Evolutionary conservation across 2,888 invertebrate genomes (phyloP).

Genomic region (Nipponacmea schrenckii): DNA sequence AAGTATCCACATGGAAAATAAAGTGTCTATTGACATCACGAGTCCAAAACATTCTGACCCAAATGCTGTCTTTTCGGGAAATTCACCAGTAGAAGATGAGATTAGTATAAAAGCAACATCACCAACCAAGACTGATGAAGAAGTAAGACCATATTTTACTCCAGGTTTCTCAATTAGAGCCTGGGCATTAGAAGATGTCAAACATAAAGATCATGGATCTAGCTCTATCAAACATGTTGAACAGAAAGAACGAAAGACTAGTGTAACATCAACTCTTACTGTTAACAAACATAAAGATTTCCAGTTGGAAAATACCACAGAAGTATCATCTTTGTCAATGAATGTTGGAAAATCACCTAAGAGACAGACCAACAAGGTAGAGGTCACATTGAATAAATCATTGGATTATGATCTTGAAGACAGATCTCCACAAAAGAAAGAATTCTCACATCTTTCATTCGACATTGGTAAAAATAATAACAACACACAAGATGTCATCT

Average conservation of each 20-base stretch:
- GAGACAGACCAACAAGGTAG: background rate
- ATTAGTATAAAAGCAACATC: background rate
- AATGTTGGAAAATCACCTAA: background rate
- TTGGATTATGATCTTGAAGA: background rate
- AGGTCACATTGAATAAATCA: background rate
- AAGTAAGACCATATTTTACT: constrained; percentile 16
- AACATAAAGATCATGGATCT: constrained; percentile 15
- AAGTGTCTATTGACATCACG: background rate
- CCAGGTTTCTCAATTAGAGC: constrained; percentile 31
- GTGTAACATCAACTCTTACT: constrained; percentile 1
- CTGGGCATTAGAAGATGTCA: constrained; percentile 31
- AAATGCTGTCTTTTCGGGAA: background rate
- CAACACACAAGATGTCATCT: background rate
- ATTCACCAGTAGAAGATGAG: background rate
- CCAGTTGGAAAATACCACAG: background rate
- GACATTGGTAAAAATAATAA: background rate
- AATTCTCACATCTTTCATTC: background rate
- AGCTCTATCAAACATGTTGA: background rate
- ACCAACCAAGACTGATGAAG: background rate
- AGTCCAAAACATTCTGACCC: background rate
- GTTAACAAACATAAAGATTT: constrained; percentile 5
- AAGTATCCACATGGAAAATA: background rate
- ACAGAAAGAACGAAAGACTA: background rate
- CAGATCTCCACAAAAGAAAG: constrained; percentile 3
- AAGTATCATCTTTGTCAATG: background rate